phyloP scores from a whole-genome alignment of 2,113 vertebrate species.

The Ciconia stormi region DNA sequence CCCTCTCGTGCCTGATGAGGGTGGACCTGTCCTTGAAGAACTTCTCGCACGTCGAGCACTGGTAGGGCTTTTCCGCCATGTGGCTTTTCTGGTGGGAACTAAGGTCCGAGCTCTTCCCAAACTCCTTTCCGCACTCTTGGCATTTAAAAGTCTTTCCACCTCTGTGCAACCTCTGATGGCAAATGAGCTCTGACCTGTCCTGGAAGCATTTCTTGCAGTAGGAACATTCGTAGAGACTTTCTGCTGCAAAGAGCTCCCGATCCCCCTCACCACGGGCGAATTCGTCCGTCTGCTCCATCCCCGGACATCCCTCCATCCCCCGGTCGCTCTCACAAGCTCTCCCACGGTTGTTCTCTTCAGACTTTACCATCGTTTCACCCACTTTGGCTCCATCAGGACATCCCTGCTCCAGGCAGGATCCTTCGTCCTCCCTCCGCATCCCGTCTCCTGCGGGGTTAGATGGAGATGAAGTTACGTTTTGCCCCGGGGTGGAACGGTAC shows the following conservation, averaged over 20 bases:
- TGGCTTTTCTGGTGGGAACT: slow-evolving; percentile 57
- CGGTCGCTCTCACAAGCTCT: background rate
- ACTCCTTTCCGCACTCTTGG: slow-evolving; percentile 51
- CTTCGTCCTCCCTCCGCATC: background rate
- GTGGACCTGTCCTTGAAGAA: slow-evolving; percentile 64
- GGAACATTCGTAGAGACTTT: background rate
- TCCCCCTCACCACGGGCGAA: background rate
- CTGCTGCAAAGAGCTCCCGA: no score
- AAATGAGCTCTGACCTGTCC: background rate
- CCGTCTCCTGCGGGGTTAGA: background rate
- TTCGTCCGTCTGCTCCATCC: no score
- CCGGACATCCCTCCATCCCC: background rate
- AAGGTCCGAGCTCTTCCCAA: slow-evolving; percentile 57
- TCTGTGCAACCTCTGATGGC: slow-evolving; percentile 24
- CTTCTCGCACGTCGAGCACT: slow-evolving; percentile 54
- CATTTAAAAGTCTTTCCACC: slow-evolving; percentile 58
- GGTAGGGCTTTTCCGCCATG: slow-evolving; percentile 55
- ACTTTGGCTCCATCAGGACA: background rate
- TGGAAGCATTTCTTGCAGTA: background rate
- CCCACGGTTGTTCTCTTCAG: background rate
- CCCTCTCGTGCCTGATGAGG: slow-evolving; percentile 63
- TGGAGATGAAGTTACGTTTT: background rate
- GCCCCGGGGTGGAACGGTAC: no score
- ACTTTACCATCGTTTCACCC: background rate
- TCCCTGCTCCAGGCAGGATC: background rate